Evolutionary conservation across 2,113 vertebrate species (phyloP), one percentile per base, ranked within the genome.

Genomic region (Odobenus rosmarus): DNA sequence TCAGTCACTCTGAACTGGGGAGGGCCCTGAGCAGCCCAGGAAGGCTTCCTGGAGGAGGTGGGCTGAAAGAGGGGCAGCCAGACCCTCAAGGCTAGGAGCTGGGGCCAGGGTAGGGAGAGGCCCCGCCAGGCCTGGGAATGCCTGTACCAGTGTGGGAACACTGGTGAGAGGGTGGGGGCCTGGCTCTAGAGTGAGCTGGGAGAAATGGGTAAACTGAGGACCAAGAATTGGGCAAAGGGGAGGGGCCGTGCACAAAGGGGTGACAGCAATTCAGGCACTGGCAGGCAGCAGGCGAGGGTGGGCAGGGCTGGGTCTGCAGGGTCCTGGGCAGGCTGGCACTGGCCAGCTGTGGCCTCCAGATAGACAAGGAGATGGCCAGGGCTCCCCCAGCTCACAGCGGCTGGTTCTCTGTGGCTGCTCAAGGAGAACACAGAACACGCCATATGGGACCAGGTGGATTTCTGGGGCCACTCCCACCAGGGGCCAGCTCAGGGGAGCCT

Each of bases 181-280:
- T 39, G 33, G 51, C 42, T 59, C 28, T 26, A 4, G 23, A 84
- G 42, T 23, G n/a, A 21, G 7, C 51, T 42, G 77, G n/a, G 19
- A 33, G 55, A 28, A 80, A 26, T 14, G n/a, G 72, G 36, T 49
- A 31, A 51, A 90, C 80, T 5, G 3, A 83, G 59, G 31, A 11
- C 39, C 1, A 0, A 15, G 77, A 31, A 7, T 23, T n/a, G 53
- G 39, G 19, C 26, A 3, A 4, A 1, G 62, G 33, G 16, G 21
- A 31, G 26, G 62, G n/a, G 23, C 26, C 10, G 71, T 23, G 46
- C 36, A 8, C 31, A 33, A 26, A 62, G 61, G 51, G 12, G 39
- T 0, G 24, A 24, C 51, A 7, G 55, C 1, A 7, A 36, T 3
- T 5, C 1, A 9, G 76, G n/a, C 12, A 7, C 28, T 1, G 31